These are phyloP conservation scores for Leucania comma DNA, from an alignment of 2,888 invertebrate genomes.

Conservation along the genomic window DNA sequence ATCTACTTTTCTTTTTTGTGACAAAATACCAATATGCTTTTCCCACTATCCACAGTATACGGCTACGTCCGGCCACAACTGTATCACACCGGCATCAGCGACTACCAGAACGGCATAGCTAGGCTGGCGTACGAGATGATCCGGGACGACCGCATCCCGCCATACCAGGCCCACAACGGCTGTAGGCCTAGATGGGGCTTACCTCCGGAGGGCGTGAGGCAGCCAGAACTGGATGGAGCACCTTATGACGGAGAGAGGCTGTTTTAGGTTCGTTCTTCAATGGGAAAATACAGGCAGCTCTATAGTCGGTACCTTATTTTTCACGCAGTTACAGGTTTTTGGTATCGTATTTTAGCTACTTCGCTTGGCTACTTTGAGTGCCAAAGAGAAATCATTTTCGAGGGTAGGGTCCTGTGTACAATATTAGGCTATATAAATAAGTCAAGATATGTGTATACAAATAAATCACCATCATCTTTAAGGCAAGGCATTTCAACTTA, in stretches of 20 bases:
- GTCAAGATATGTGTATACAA: no score
- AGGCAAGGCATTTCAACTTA: no score
- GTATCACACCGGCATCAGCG: slow-evolving; percentile 82
- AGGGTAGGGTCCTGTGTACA: no score
- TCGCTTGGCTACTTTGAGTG: not conserved
- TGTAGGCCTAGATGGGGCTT: slow-evolving; percentile 81
- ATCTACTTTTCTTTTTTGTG: not conserved
- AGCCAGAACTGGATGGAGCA: slow-evolving; percentile 82
- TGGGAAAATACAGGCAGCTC: not conserved
- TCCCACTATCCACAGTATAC: slow-evolving; percentile 69
- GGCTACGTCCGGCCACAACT: slow-evolving; percentile 81
- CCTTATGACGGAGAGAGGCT: slow-evolving; percentile 84
- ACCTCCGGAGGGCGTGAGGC: slow-evolving; percentile 82
- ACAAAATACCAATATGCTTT: slow-evolving; percentile 1
- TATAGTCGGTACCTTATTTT: not conserved
- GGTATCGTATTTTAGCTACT: not conserved
- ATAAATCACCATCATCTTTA: no score
- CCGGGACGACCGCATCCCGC: slow-evolving; percentile 81
- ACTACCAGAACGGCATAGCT: slow-evolving; percentile 83
- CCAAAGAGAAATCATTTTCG: no score
- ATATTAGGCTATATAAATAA: no score
- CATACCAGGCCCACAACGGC: slow-evolving; percentile 81
- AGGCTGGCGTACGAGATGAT: slow-evolving; percentile 85
- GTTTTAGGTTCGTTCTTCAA: slow-evolving; percentile 63
- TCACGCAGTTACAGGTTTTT: not conserved